These are phyloP conservation scores for Falco columbarius DNA, from an alignment of 2,797 vertebrate species.

Conservation along the genomic window DNA sequence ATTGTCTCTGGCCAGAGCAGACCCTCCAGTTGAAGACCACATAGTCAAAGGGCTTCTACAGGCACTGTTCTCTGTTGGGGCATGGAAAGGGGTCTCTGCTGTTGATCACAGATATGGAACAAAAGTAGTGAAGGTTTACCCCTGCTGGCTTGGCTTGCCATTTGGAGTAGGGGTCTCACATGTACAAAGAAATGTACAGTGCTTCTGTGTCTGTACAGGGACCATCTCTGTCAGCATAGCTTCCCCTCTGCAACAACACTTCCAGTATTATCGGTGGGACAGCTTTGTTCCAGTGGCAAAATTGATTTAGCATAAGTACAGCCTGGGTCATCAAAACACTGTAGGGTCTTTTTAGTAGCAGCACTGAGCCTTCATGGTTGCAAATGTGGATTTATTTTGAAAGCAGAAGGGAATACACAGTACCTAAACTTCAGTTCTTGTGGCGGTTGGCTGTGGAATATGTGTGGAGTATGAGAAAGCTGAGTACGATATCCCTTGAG, in stretches of 20 bases:
- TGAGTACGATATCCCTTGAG: not conserved
- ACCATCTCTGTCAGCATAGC: not conserved
- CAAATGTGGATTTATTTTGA: not conserved
- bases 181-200: not conserved
- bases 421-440: not conserved
- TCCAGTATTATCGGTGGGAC: not conserved
- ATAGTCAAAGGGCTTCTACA: not conserved
- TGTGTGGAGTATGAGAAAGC: not conserved
- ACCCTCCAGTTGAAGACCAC: not conserved
- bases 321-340: not conserved
- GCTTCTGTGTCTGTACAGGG: not conserved
- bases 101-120: accelerated
- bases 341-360: not conserved
- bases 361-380: not conserved
- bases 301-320: not conserved
- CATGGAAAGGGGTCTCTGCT: not conserved
- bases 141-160: not conserved
- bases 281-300: not conserved
- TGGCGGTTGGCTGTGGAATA: not conserved
- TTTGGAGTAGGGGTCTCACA: not conserved
- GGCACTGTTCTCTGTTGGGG: not conserved
- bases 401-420: not conserved
- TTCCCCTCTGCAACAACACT: not conserved
- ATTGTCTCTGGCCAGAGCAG: not conserved
- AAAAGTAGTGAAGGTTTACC: not conserved